Evolutionary conservation across 2,113 vertebrate genomes (phyloP).

Genomic region (Hippocampus barbouri): DNA sequence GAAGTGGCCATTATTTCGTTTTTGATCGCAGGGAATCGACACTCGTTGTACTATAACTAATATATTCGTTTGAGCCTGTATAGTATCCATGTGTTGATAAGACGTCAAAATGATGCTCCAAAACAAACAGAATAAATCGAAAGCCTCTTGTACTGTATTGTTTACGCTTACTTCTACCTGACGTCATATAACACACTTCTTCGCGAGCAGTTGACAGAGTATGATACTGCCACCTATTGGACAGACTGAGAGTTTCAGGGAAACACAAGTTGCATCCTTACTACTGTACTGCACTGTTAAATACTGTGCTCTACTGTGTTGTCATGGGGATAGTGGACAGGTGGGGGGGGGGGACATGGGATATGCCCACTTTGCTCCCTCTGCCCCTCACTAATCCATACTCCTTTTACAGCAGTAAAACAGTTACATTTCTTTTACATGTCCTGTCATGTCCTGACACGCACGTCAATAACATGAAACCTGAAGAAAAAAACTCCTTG

Average conservation of each 20-base stretch:
- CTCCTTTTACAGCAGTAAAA: too few species aligned
- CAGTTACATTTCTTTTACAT: too few species aligned
- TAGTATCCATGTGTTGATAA: background rate
- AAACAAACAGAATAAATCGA: background rate
- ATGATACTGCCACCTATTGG: slow-evolving; percentile 18
- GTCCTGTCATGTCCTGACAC: too few species aligned
- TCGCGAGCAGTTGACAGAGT: background rate
- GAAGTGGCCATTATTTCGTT: background rate
- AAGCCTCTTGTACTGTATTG: background rate
- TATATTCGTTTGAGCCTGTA: background rate
- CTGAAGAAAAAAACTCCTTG: too few species aligned
- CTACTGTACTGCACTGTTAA: too few species aligned
- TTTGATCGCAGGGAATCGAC: background rate
- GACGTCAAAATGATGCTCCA: background rate
- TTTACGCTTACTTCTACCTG: slow-evolving; percentile 14
- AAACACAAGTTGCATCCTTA: background rate
- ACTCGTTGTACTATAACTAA: background rate
- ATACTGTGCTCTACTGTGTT: too few species aligned
- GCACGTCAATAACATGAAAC: too few species aligned
- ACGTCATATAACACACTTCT: slow-evolving; percentile 16
- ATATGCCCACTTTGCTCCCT: too few species aligned
- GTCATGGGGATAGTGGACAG: too few species aligned
- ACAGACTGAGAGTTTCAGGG: background rate
- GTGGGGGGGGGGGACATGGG: too few species aligned
- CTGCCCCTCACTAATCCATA: too few species aligned